Base-by-base conservation (phyloP, 1,140 invertebrate genomes). In the Eufriesea mexicana region DNA sequence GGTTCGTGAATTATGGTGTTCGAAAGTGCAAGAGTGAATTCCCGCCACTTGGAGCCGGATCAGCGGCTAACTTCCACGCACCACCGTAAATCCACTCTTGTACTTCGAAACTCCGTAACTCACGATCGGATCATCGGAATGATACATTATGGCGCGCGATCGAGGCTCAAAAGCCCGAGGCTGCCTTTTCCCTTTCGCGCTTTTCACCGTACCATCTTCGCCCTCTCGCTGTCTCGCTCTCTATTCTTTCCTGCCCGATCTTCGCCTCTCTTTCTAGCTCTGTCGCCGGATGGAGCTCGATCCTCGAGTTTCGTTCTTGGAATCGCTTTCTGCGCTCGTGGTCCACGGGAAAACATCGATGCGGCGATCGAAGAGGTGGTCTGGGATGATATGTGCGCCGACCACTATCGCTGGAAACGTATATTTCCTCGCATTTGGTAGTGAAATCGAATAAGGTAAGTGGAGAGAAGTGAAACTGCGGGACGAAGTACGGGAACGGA, bases 1-100 rank as follows among this genome's bases (percentile, higher is more conserved):
- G 66, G 72, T 67, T 79, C 57, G 80, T 87, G 87, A 89, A 73
- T 89, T 88, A 89, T 88, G 87, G 84, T 67, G 61, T 88, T 83
- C 49, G 77, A 76, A 88, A 88, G 87, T 88, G 86, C 86, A 85
- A 85, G 87, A 88, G 87, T 88, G 87, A 88, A 88, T 88, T 88
- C 79, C 35, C 84, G 59, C 79, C 84, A 88, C 87, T 88, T 88
- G 87, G 76, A 88, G 79, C 80, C 61, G 87, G 87, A 89, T 89
- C 87, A 88, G 84, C 87, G 86, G 84, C 84, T 88, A 88, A 88
- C 87, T 88, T 88, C 79, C 87, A 89, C 87, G 87, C 84, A 88
- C 87, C 47, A 75, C 86, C 86, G 87, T 89, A 89, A 89, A 89
- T 89, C 84, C 86, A 86, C 79, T 88, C 84, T 73, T 84, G 86